A percentile compares a stretch with the other conserved stretches of the same genome.
These are phyloP conservation scores for Disparrhopalites patrizii DNA, from an alignment of 2,888 invertebrate genomes.

Conservation along the genomic window DNA sequence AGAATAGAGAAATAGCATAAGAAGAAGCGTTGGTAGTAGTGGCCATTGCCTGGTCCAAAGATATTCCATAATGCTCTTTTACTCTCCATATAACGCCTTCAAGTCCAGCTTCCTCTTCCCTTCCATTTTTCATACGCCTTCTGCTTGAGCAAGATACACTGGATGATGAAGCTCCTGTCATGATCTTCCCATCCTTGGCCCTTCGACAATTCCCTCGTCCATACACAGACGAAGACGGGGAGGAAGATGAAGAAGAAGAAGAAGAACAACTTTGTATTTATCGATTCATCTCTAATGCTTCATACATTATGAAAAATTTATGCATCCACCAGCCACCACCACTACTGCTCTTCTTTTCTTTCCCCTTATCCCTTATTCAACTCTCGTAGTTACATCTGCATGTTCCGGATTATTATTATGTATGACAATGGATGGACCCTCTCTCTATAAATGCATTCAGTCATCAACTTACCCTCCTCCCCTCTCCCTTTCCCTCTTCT, in stretches of 20 bases:
- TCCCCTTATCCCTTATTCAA: slow-evolving; percentile 10
- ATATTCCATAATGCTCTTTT: slow-evolving; percentile 37
- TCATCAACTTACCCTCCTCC: too few species aligned
- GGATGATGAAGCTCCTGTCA: slow-evolving; percentile 47
- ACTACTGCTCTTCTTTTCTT: not conserved
- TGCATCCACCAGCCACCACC: slow-evolving; percentile 28
- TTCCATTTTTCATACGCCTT: slow-evolving; percentile 46
- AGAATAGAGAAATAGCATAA: not conserved
- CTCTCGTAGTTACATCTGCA: slow-evolving; percentile 25
- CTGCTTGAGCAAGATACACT: slow-evolving; percentile 42
- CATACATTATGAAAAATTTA: slow-evolving; percentile 45
- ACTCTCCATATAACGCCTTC: slow-evolving; percentile 38
- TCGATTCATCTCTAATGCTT: slow-evolving; percentile 45
- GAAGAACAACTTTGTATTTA: slow-evolving; percentile 39
- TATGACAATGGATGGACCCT: not conserved
- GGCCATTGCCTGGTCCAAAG: slow-evolving; percentile 37
- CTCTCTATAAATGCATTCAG: too few species aligned
- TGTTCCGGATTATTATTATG: slow-evolving; percentile 9
- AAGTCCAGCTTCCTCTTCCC: slow-evolving; percentile 45
- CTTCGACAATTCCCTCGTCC: slow-evolving; percentile 39
- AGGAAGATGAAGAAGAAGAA: too few species aligned
- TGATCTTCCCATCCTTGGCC: slow-evolving; percentile 40
- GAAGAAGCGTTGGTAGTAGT: not conserved
- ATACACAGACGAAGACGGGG: too few species aligned
- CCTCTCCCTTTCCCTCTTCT: too few species aligned